phyloP scores from a whole-genome alignment of 1,140 invertebrate species.

The Drosophila ohnishii region DNA sequence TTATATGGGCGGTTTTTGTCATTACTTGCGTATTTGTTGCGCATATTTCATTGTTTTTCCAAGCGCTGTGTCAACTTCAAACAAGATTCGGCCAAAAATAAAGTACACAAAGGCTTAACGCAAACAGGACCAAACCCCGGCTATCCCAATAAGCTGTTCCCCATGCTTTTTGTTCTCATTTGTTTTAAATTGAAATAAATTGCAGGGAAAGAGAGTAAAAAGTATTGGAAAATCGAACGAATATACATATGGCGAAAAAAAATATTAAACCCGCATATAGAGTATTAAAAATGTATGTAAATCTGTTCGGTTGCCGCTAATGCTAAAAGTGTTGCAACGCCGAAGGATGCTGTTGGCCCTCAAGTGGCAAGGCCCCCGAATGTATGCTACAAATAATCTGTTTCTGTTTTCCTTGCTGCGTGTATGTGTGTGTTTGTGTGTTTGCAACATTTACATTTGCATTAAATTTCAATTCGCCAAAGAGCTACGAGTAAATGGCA shows the following conservation, averaged over 20 bases:
- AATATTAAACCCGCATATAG: constrained; percentile 16
- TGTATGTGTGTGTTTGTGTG: neutral
- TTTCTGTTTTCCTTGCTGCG: constrained; percentile 20
- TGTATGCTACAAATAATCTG: constrained; percentile 63
- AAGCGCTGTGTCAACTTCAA: constrained; percentile 43
- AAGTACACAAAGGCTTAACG: constrained; percentile 28
- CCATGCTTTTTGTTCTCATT: neutral
- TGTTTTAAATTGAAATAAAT: constrained; percentile 59
- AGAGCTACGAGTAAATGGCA: constrained; percentile 12
- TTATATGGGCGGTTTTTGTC: constrained; percentile 45
- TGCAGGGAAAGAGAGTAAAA: constrained; percentile 3
- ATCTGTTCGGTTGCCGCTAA: constrained; percentile 27
- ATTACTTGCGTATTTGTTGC: constrained; percentile 67
- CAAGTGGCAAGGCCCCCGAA: constrained; percentile 22
- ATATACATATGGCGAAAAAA: constrained; percentile 2
- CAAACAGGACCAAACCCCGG: neutral
- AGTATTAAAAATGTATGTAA: constrained; percentile 46
- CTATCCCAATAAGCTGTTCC: constrained; percentile 2
- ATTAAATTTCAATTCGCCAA: constrained; percentile 77
- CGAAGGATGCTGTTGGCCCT: constrained; percentile 10
- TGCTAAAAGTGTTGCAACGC: constrained; percentile 31
- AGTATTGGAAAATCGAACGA: neutral
- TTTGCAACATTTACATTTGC: constrained; percentile 58
- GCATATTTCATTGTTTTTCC: constrained; percentile 38
- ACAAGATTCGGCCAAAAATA: constrained; percentile 36